Conservation (phyloP, 2,113 vertebrate genomes). For the Atherinomorus stipes region DNA sequence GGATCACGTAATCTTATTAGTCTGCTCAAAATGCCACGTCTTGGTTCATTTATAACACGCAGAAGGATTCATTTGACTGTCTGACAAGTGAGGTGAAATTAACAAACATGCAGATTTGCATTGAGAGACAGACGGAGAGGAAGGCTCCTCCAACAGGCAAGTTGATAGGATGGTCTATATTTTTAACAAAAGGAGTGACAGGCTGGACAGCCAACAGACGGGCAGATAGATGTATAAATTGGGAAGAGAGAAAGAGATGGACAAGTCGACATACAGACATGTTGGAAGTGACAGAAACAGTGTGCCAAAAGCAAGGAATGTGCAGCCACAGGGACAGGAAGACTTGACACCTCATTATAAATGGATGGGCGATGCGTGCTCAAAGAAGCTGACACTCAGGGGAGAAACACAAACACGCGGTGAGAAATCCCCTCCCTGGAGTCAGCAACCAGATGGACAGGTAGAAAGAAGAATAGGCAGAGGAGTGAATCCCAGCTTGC, state of each 20-base stretch:
- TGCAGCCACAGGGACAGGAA: conserved; percentile 34
- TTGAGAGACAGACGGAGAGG: conserved; percentile 1
- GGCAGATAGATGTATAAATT: conserved; percentile 47
- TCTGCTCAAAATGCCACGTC: conserved; percentile 37
- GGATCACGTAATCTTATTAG: conserved; percentile 26
- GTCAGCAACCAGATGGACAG: conserved; percentile 63
- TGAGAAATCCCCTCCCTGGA: conserved; percentile 50
- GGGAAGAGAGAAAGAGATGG: conserved; percentile 36
- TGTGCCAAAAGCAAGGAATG: conserved; percentile 46
- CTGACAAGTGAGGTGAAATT: conserved; percentile 20
- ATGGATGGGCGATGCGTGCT: conserved; percentile 68
- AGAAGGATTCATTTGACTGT: conserved; percentile 48
- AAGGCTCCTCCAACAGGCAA: conserved; percentile 21
- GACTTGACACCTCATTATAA: conserved; percentile 74
- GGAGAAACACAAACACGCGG: conserved; percentile 38
- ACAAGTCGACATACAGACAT: conserved; percentile 39
- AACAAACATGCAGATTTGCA: conserved; percentile 1
- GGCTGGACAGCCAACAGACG: conserved; percentile 39
- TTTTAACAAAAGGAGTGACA: conserved; percentile 50
- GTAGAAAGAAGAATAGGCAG: conserved; percentile 29
- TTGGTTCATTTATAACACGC: conserved; percentile 33
- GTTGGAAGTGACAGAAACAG: conserved; percentile 31
- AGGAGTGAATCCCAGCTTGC: conserved; percentile 41
- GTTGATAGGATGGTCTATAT: conserved; percentile 40
- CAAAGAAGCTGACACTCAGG: conserved; percentile 41